Conservation (phyloP, 2,797 vertebrate species). For the Microchirus variegatus region DNA sequence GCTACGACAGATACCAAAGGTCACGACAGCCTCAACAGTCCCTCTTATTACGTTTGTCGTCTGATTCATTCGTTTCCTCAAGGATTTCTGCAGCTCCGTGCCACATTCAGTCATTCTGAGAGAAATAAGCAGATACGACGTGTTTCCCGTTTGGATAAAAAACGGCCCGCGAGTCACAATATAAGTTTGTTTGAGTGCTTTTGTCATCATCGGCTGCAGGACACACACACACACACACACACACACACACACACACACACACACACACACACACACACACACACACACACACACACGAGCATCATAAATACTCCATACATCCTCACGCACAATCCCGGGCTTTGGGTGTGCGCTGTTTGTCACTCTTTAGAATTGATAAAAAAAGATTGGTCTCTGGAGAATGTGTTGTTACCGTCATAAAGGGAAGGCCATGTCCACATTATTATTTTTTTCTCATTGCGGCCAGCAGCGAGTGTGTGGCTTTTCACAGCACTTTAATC, state of each 20-base stretch:
- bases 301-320: conserved; percentile 75
- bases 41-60: conserved; percentile 1
- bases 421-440: conserved; percentile 83
- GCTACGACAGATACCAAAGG: too few species aligned
- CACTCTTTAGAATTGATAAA: conserved; percentile 75
- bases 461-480: conserved; percentile 69
- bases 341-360: conserved; percentile 70
- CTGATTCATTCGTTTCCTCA: conserved; percentile 17
- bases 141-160: conserved; percentile 51
- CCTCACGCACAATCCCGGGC: conserved; percentile 61
- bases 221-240: too few species aligned
- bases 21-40: too few species aligned
- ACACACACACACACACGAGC: conserved; percentile 63
- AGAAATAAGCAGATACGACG: conserved; percentile 49
- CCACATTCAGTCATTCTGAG: conserved; percentile 46
- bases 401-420: conserved; percentile 82
- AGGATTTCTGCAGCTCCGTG: conserved; percentile 33
- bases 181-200: conserved; percentile 73
- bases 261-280: too few species aligned
- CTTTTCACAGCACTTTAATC: conserved; percentile 82
- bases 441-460: conserved; percentile 81
- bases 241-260: too few species aligned
- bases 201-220: conserved; percentile 66
- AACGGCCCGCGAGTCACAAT: conserved; percentile 40
- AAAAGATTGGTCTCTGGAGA: conserved; percentile 82